Conservation (phyloP, 2,797 vertebrate species). For the Petrocephalus schoutedeni region DNA sequence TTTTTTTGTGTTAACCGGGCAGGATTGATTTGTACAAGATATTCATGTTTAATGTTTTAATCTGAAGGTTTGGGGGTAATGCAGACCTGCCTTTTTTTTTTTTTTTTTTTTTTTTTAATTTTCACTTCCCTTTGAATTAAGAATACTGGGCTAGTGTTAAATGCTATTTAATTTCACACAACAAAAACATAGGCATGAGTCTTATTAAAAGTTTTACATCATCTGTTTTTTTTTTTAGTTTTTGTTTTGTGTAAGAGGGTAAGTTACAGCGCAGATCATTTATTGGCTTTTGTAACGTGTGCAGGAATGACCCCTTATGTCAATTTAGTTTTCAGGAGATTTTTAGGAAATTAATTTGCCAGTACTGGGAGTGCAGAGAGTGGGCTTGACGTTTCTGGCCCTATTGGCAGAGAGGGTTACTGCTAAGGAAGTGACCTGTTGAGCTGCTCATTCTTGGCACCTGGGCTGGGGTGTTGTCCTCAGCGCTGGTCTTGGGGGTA, state of each 20-base stretch:
- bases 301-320: neutral
- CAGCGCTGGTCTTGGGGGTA: neutral
- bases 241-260: neutral
- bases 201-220: neutral
- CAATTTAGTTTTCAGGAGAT: neutral
- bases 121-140: neutral
- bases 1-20: neutral
- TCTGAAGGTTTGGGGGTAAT: neutral
- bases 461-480: neutral
- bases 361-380: neutral
- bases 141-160: conserved; percentile 35
- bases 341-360: neutral
- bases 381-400: neutral
- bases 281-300: neutral
- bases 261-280: neutral
- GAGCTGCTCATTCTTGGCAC: neutral
- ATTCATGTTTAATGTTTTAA: neutral
- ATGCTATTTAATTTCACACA: conserved; percentile 48
- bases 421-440: neutral
- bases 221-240: neutral
- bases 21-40: neutral
- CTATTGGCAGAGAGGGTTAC: neutral
- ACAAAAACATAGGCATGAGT: neutral
- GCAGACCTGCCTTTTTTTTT: neutral
- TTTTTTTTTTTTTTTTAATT: neutral